Base-by-base conservation (phyloP, 2,113 vertebrate species). In the Cochlearius cochlearius region DNA sequence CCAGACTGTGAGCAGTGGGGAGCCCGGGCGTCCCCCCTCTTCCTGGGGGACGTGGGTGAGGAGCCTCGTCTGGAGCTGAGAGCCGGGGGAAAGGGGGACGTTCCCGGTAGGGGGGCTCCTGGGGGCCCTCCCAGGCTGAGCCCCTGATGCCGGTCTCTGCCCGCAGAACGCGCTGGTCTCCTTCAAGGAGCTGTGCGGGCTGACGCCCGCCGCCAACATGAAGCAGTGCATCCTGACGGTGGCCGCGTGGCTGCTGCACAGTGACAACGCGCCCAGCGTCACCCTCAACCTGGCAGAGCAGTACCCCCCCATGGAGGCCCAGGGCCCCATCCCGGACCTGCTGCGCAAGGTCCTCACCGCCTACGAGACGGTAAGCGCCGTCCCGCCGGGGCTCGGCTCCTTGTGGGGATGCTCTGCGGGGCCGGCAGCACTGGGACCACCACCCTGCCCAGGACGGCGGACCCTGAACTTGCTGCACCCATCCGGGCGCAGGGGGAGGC, bases 151-250 rank as follows among this genome's bases (percentile, higher is more conserved):
- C 4, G 4, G 18, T 93, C 76, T 95, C 87, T 94, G 62, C 87
- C 94, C 3, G 17, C 98, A 99, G 99, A 99, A 99, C 14, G 99
- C 99, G 7, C 92, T 99, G 98, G 99, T 99, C 81, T 99, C 99
- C 94, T 99, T 99, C 95, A 99, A 99, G 97, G 99, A 99, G 98
- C 98, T 99, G 66, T 99, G 99, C 20, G 99, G 99, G 50, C 97
- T 99, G 96, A 99, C 98, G 11, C 99, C 99, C 5, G 99, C 98
- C 0, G 99, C 99, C 97, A 99, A 99, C 97, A 99, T 99, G 98
- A 99, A 99, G 98, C 99, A 99, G 95, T 99, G 99, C 86, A 99
- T 99, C 97, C 97, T 99, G 96, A 99, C 99, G 0, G 98, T 99
- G 94, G 99, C 99, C 0, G 95, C 98, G 0, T 99, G 99, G 99